Conservation (phyloP, 2,797 vertebrate species). For the Lithobates sylvaticus region DNA sequence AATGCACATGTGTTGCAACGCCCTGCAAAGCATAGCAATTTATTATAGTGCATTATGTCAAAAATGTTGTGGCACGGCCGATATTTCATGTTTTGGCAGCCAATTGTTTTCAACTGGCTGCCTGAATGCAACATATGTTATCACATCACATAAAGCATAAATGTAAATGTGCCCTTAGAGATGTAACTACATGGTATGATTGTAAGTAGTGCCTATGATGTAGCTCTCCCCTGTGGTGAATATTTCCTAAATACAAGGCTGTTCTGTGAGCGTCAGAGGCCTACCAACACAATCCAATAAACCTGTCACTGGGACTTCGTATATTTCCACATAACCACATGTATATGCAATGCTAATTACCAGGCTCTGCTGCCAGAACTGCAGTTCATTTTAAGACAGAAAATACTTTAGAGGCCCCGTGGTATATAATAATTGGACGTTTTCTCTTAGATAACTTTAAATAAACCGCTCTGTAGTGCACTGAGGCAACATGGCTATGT, state of each 20-base stretch:
- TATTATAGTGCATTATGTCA: no score
- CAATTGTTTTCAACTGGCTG: no score
- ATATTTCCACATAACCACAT: slow-evolving; percentile 26
- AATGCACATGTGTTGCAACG: no score
- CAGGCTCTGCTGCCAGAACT: background rate
- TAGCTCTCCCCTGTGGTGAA: background rate
- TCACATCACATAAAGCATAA: no score
- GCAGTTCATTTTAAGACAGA: slow-evolving; percentile 35
- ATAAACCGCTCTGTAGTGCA: slow-evolving; percentile 19
- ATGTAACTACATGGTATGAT: background rate
- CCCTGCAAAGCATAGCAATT: no score
- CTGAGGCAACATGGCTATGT: background rate
- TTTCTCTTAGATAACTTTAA: slow-evolving; percentile 47
- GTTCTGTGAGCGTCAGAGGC: background rate
- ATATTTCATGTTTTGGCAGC: no score
- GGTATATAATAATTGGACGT: slow-evolving; percentile 33
- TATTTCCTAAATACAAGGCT: background rate
- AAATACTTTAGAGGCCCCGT: slow-evolving; percentile 34
- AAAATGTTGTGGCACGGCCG: no score
- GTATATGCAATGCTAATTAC: slow-evolving; percentile 49
- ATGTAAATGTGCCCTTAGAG: no score
- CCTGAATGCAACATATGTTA: no score
- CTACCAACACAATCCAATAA: slow-evolving; percentile 35
- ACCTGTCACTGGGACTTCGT: slow-evolving; percentile 15
- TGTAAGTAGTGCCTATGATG: background rate